Percentiles rank a stretch among this genome's conserved stretches.
Conservation (phyloP, 37 sponge, comb jelly and placozoan species). For the Halichondria panicea region DNA sequence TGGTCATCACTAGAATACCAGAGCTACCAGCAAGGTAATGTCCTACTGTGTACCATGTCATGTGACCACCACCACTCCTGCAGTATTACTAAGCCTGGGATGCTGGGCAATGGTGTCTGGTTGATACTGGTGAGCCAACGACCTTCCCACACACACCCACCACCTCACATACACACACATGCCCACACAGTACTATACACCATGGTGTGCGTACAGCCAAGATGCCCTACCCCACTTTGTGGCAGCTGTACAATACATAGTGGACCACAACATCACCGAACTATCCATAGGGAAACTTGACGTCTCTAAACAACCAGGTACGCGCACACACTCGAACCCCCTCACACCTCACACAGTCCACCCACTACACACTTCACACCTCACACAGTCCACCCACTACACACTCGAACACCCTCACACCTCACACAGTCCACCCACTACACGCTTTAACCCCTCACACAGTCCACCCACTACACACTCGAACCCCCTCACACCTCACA, state of each 20-base stretch:
- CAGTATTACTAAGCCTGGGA: constrained; percentile 30
- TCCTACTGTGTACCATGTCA: neutral
- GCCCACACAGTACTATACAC: constrained; percentile 55
- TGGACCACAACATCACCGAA: constrained; percentile 32
- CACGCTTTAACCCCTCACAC: neutral
- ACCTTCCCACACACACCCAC: neutral
- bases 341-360: neutral
- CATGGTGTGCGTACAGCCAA: constrained; percentile 67
- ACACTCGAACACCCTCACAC: too few relatives aligned
- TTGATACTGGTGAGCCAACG: constrained; percentile 32
- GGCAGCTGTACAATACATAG: constrained; percentile 29
- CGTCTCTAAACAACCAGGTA: constrained; percentile 50
- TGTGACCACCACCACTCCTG: neutral
- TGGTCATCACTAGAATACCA: constrained; percentile 10
- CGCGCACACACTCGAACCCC: neutral
- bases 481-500: too few relatives aligned
- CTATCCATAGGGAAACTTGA: constrained; percentile 50
- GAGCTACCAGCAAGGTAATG: constrained; percentile 29
- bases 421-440: neutral
- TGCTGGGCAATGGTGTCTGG: constrained; percentile 24
- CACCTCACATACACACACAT: neutral
- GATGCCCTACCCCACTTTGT: constrained; percentile 26
- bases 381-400: too few relatives aligned
- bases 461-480: too few relatives aligned
- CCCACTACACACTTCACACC: neutral